Percentiles rank a stretch among this genome's conserved stretches.
Conservation (phyloP, 2,113 vertebrate genomes). For the Seriola rivoliana region DNA sequence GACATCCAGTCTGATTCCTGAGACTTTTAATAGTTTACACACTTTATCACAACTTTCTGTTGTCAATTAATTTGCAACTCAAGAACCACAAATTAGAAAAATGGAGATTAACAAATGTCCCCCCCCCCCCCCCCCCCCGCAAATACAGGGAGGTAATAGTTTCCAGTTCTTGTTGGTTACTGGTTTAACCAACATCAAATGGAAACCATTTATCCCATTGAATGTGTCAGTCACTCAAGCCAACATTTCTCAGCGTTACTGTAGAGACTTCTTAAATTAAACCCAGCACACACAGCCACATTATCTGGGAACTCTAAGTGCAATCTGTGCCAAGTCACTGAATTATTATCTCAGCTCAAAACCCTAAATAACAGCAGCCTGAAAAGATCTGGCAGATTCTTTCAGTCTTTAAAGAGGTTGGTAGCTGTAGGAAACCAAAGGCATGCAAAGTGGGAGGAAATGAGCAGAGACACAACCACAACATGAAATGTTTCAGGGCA, state of each 20-base stretch:
- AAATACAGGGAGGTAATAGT: neutral
- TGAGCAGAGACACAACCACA: slow-evolving; percentile 11
- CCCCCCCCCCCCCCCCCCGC: too few relatives aligned
- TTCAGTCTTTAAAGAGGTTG: slow-evolving; percentile 30
- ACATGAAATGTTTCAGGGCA: neutral
- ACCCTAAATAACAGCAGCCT: slow-evolving; percentile 54
- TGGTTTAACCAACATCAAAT: slow-evolving; percentile 41
- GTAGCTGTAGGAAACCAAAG: slow-evolving; percentile 59
- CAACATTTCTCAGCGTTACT: slow-evolving; percentile 42
- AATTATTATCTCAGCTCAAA: slow-evolving; percentile 48
- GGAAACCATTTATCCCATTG: slow-evolving; percentile 42
- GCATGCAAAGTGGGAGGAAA: slow-evolving; percentile 40
- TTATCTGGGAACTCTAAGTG: slow-evolving; percentile 47
- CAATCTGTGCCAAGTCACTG: slow-evolving; percentile 43
- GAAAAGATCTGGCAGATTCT: slow-evolving; percentile 60
- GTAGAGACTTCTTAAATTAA: slow-evolving; percentile 44
- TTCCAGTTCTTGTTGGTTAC: slow-evolving; percentile 42
- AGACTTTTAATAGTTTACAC: neutral
- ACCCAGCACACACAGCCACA: slow-evolving; percentile 8
- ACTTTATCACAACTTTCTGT: slow-evolving; percentile 34
- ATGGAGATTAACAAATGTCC: neutral
- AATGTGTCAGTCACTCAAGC: slow-evolving; percentile 13
- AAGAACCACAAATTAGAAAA: slow-evolving; percentile 24
- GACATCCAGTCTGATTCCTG: neutral
- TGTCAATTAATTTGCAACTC: slow-evolving; percentile 20